Conservation (phyloP, 2,797 vertebrate species). For the Morus bassanus region DNA sequence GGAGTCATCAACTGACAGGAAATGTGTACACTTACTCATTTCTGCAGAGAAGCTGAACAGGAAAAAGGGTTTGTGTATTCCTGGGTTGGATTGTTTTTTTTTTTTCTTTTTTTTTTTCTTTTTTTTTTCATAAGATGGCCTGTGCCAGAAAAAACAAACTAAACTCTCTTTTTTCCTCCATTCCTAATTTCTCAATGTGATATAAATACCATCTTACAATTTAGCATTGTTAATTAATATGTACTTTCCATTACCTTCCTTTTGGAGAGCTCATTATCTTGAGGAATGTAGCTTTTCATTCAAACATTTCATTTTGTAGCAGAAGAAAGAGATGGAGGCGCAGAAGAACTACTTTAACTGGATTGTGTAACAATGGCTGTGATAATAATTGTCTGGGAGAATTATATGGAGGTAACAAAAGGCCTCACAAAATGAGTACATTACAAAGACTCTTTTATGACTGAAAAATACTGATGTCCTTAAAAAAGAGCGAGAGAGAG, state of each 20-base stretch:
- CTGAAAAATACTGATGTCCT: constrained; percentile 41
- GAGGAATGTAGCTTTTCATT: constrained; percentile 47
- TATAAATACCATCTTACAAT: constrained; percentile 27
- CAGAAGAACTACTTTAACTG: constrained; percentile 31
- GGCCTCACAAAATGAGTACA: constrained; percentile 36
- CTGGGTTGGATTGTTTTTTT: neutral
- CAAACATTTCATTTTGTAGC: constrained; percentile 41
- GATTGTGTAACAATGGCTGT: constrained; percentile 39
- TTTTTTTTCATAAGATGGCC: neutral
- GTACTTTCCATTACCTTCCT: constrained; percentile 38
- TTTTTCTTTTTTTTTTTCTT: too few species aligned
- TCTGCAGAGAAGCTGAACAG: neutral
- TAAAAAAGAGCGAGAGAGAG: neutral
- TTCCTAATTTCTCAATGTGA: neutral
- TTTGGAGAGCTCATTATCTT: constrained; percentile 44
- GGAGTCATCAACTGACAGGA: neutral
- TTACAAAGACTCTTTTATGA: constrained; percentile 47
- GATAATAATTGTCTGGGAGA: constrained; percentile 55
- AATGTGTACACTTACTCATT: neutral
- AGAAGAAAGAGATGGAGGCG: neutral
- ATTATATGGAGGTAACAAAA: constrained; percentile 57
- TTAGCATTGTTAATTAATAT: constrained; percentile 43
- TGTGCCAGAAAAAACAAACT: neutral
- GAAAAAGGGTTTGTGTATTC: neutral
- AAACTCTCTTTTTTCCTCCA: neutral